Evolutionary conservation across 2,797 vertebrate genomes (phyloP).

Genomic region (Sebastes itinus): DNA sequence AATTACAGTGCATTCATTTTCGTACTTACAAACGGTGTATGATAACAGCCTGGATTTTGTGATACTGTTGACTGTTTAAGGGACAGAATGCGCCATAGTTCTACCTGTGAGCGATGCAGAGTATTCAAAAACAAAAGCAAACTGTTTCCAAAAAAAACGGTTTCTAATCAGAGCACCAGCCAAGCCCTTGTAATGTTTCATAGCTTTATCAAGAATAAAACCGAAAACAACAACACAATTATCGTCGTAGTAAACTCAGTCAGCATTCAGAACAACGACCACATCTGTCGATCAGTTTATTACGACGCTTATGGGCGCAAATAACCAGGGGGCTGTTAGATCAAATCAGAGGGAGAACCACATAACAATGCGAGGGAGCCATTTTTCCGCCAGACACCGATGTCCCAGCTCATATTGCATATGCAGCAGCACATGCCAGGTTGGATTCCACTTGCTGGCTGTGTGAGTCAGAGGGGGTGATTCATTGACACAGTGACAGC

Average conservation of each 20-base stretch:
- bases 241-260: constrained; percentile 12
- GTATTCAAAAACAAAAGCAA: background rate
- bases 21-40: no score
- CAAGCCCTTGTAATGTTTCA: background rate
- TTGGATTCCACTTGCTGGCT: constrained; percentile 7
- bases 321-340: constrained; percentile 5
- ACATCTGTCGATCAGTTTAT: constrained; percentile 25
- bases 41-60: no score
- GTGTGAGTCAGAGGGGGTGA: constrained; percentile 53
- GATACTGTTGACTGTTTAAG: background rate
- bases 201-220: background rate
- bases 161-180: background rate
- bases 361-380: background rate
- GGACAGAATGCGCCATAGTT: background rate
- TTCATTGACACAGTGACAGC: constrained; percentile 60
- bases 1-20: no score
- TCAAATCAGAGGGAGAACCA: background rate
- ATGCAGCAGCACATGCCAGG: constrained; percentile 22
- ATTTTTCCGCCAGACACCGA: background rate
- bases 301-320: constrained; percentile 14
- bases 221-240: constrained; percentile 14
- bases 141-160: background rate
- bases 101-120: background rate
- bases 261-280: constrained; percentile 1
- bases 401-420: constrained; percentile 13